Evolutionary conservation across 2,888 invertebrate species (phyloP).

Genomic region (Leistus spinibarbis): DNA sequence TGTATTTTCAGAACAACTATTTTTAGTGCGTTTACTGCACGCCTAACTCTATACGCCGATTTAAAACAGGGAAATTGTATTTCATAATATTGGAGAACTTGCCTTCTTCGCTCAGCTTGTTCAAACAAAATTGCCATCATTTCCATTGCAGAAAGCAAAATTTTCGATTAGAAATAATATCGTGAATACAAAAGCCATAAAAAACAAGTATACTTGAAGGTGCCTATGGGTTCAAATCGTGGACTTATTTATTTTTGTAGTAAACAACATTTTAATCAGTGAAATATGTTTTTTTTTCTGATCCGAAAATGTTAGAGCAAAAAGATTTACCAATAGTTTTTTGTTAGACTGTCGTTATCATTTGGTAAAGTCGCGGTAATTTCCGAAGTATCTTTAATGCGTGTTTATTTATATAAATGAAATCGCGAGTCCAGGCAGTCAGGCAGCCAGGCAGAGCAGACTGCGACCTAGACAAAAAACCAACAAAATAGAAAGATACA

Average conservation of each 20-base stretch:
- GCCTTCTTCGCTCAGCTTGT: background rate
- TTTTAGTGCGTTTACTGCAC: conserved; percentile 38
- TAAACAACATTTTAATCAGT: too few species aligned
- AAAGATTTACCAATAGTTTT: background rate
- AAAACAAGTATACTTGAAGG: too few species aligned
- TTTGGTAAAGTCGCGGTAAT: background rate
- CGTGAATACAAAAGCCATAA: too few species aligned
- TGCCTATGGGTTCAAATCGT: too few species aligned
- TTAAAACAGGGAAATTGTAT: conserved; percentile 54
- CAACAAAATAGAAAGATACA: background rate
- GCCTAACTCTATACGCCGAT: conserved; percentile 44
- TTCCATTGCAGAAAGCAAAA: background rate
- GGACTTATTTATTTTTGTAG: too few species aligned
- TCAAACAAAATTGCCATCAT: background rate
- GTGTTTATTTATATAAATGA: background rate
- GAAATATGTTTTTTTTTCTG: too few species aligned
- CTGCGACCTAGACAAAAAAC: background rate
- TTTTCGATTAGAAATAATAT: too few species aligned
- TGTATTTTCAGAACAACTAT: conserved; percentile 39
- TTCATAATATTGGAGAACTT: conserved; percentile 49
- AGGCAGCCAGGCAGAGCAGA: too few species aligned
- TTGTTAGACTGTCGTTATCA: background rate
- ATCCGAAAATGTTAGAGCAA: too few species aligned
- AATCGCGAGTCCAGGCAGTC: background rate
- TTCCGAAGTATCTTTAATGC: background rate